Evolutionary conservation across 2,113 vertebrate species (phyloP).

Genomic region (Mionectes macconnelli): DNA sequence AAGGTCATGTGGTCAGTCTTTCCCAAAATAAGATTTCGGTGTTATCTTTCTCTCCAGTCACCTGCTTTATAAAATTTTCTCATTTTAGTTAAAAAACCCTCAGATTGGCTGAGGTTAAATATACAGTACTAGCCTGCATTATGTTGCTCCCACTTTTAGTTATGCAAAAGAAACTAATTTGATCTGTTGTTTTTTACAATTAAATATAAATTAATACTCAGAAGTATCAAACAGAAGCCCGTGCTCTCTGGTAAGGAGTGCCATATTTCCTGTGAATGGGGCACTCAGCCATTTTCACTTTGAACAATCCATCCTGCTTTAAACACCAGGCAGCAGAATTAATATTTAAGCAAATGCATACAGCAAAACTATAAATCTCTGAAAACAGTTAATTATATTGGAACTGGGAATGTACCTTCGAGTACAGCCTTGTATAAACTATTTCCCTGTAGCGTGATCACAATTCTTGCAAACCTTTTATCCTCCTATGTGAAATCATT

Average conservation of each 20-base stretch:
- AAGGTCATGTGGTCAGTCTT: not conserved
- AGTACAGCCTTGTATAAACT: conserved; percentile 13
- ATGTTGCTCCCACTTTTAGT: not conserved
- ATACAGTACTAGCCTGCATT: not conserved
- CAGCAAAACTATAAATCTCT: conserved; percentile 48
- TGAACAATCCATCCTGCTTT: conserved; percentile 21
- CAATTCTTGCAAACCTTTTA: conserved; percentile 23
- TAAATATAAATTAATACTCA: not conserved
- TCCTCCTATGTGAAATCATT: conserved; percentile 7
- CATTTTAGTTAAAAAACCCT: not conserved
- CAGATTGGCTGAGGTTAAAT: not conserved
- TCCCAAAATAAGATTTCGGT: not conserved
- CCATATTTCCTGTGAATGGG: conserved; percentile 18
- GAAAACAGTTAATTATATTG: conserved; percentile 50
- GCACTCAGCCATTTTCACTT: conserved; percentile 19
- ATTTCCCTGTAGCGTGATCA: not conserved
- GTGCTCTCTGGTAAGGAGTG: not conserved
- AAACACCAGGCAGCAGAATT: conserved; percentile 34
- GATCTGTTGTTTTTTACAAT: not conserved
- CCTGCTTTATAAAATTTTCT: not conserved
- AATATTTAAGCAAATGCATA: conserved; percentile 57
- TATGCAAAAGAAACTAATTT: not conserved
- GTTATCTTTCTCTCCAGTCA: not conserved
- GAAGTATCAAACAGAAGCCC: not conserved
- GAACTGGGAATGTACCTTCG: conserved; percentile 14